Evolutionary conservation across 2,888 invertebrate species (phyloP), one percentile per base, ranked within the genome.

Genomic region (Heteromyza rotundicornis): DNA sequence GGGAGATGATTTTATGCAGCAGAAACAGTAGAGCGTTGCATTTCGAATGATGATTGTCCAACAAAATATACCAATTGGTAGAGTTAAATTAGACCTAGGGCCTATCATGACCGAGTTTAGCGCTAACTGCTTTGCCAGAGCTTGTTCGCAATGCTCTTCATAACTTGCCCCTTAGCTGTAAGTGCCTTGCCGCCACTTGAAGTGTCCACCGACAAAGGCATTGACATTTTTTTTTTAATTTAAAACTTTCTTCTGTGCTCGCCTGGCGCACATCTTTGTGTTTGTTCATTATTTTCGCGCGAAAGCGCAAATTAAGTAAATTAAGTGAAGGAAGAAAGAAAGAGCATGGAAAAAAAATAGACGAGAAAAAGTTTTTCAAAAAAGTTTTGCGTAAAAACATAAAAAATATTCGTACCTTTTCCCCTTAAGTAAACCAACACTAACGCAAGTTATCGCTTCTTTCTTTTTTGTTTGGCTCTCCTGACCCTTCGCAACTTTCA

Each of bases 231-330:
- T 40, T 7, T 7, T 47, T 47, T 19, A 47, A 47, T 47, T 47
- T 3, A 47, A 47, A 47, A 47, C 19, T 47, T 47, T 47, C 7
- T 14, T 47, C 2, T 5, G 17, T 47, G 2, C 47, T 3, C 19
- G 47, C 20, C 47, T 47, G 19, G 47, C 20, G 40, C 8, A n/a
- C 14, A 3, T n/a, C 3, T n/a, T 7, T 40, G 40, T 20, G 35
- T 62, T 56, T 52, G 27, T 57, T 40, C 50, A 63, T 54, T 49
- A 59, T 59, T 66, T 67, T 61, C 60, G 56, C 47, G 60, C 40
- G 59, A 70, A 69, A 63, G 68, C 66, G 67, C 59, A 65, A 68
- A 68, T 66, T 67, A 61, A 68, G 63, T 63, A 66, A 64, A 67
- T 59, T 52, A 62, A 66, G 61, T 60, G n/a, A n/a, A n/a, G n/a